Evolutionary conservation across 2,888 invertebrate genomes (phyloP).

Genomic region (Dermolepida albohirtum): DNA sequence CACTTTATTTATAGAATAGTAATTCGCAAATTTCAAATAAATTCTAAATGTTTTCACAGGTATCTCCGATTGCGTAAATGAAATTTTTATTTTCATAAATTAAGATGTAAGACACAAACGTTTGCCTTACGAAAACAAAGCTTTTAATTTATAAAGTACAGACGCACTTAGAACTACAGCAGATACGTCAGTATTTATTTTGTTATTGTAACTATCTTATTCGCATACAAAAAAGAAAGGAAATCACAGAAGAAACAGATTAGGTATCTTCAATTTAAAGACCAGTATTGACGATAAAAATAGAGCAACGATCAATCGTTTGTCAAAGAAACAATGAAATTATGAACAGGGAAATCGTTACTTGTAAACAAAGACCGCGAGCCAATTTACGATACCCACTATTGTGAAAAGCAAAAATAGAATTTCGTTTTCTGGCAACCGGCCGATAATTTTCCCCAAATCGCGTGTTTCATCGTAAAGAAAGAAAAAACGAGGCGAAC

Average conservation of each 20-base stretch:
- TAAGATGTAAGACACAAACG: not conserved
- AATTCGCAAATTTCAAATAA: not conserved
- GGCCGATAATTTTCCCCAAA: constrained; percentile 19
- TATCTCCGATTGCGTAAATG: not conserved
- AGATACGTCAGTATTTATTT: not conserved
- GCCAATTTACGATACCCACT: constrained; percentile 5
- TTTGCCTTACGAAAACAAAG: not conserved
- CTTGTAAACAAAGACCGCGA: constrained; percentile 5
- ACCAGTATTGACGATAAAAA: not conserved
- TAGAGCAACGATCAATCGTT: constrained; percentile 9
- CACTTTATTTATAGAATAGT: too few relatives aligned
- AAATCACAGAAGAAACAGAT: not conserved
- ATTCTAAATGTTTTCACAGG: not conserved
- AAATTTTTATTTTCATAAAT: not conserved
- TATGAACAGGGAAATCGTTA: constrained; percentile 20
- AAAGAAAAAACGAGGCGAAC: not conserved
- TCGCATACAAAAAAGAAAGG: not conserved
- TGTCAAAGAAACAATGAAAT: constrained; percentile 17
- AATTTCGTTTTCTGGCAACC: constrained; percentile 23
- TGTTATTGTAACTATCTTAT: constrained; percentile 7
- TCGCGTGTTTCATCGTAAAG: constrained; percentile 12
- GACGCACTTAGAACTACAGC: not conserved
- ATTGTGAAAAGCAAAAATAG: constrained; percentile 15
- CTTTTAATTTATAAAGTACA: too few relatives aligned
- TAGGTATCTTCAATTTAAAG: not conserved